Percentiles rank a stretch among this genome's conserved stretches.
Conservation (phyloP, 2,888 invertebrate genomes). For the Eugnorisma glareosa region DNA sequence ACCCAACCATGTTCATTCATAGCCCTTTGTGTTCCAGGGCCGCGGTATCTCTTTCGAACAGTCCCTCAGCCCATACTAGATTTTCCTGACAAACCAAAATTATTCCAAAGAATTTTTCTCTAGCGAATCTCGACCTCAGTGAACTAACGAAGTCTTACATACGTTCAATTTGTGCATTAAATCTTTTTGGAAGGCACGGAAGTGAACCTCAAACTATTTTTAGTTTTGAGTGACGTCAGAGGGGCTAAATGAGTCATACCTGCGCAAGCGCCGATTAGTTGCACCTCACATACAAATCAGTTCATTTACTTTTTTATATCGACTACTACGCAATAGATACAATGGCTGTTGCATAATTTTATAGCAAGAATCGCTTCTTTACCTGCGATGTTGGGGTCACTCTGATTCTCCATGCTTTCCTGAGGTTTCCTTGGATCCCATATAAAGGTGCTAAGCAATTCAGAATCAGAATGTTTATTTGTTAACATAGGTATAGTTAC, state of each 20-base stretch:
- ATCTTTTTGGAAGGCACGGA: slow-evolving; percentile 46
- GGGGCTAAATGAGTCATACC: slow-evolving; percentile 47
- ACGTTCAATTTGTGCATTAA: slow-evolving; percentile 1
- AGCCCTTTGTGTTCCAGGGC: no score
- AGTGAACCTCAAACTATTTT: slow-evolving; percentile 58
- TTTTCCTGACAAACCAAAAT: neutral
- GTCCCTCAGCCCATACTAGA: no score
- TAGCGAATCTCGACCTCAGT: neutral
- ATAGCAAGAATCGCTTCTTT: neutral
- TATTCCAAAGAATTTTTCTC: neutral
- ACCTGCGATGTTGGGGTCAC: neutral
- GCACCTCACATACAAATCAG: slow-evolving; percentile 64
- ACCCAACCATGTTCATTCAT: no score
- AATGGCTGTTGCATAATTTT: neutral
- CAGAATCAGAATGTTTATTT: no score
- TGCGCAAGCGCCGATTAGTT: slow-evolving; percentile 51
- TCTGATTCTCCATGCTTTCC: neutral
- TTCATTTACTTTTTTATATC: slow-evolving; percentile 55
- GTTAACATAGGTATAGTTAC: no score
- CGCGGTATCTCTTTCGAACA: no score
- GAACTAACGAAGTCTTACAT: neutral
- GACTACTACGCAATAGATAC: slow-evolving; percentile 1
- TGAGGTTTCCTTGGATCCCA: neutral
- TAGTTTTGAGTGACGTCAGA: slow-evolving; percentile 58
- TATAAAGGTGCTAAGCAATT: neutral